These are phyloP conservation scores for Etheostoma perlongum DNA, from an alignment of 2,797 vertebrate genomes.

Conservation along the genomic window DNA sequence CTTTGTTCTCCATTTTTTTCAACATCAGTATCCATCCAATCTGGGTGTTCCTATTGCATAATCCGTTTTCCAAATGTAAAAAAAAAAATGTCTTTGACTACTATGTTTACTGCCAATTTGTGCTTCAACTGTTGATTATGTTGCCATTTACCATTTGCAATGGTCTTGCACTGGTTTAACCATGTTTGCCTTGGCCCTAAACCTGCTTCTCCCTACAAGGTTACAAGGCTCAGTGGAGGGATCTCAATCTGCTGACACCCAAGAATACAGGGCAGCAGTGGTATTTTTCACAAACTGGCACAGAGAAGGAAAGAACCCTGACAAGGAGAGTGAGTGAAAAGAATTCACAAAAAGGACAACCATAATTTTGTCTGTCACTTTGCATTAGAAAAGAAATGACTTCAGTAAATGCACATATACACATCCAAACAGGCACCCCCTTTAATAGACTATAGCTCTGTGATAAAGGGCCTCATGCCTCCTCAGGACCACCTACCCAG, in stretches of 20 bases:
- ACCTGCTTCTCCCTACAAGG: conserved; percentile 86
- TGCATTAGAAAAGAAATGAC: conserved; percentile 91
- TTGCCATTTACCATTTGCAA: conserved; percentile 90
- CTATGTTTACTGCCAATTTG: conserved; percentile 25
- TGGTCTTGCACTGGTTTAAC: conserved; percentile 89
- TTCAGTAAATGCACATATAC: conserved; percentile 71
- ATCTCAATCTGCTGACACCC: conserved; percentile 93
- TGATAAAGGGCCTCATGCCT: conserved; percentile 86
- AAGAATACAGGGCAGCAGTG: conserved; percentile 88
- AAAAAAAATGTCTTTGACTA: conserved; percentile 11
- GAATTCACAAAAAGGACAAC: conserved; percentile 83
- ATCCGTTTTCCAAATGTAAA: conserved; percentile 14
- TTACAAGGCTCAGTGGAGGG: conserved; percentile 91
- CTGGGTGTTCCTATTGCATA: conserved; percentile 1
- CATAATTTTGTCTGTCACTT: conserved; percentile 94
- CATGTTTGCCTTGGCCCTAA: conserved; percentile 92
- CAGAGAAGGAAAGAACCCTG: conserved; percentile 65
- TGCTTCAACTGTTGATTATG: conserved; percentile 45
- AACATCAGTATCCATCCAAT: conserved; percentile 5
- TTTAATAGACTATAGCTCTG: conserved; percentile 86
- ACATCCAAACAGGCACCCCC: conserved; percentile 82
- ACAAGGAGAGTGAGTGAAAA: conserved; percentile 60
- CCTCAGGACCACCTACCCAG: conserved; percentile 83
- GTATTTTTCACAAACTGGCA: conserved; percentile 91
- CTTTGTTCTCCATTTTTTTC: conserved; percentile 34